phyloP scores from a whole-genome alignment of 2,113 vertebrate genomes.

The Balaeniceps rex region DNA sequence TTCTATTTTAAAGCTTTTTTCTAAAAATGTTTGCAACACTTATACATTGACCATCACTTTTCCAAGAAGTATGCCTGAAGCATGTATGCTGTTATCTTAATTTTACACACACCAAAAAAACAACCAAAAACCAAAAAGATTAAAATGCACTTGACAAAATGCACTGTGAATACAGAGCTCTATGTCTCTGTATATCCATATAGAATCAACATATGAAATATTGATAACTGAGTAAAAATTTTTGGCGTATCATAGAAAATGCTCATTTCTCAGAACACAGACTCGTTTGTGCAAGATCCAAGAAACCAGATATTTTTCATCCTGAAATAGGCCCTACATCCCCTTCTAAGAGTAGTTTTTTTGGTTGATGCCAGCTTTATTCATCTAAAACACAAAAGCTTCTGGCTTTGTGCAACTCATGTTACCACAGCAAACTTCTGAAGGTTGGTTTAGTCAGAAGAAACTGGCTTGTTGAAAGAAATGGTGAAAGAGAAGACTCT shows the following conservation, averaged over 20 bases:
- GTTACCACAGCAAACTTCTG: not conserved
- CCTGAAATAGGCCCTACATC: not conserved
- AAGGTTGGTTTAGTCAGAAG: not conserved
- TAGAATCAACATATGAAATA: not conserved
- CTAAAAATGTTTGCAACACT: accelerated
- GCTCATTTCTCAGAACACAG: not conserved
- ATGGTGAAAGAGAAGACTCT: not conserved
- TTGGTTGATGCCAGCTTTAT: not conserved
- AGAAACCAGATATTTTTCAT: not conserved
- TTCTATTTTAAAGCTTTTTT: not conserved
- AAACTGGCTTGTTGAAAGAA: not conserved
- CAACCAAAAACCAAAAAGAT: not conserved
- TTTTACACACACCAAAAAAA: not conserved
- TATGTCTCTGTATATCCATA: not conserved
- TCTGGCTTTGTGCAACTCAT: not conserved
- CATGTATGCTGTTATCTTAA: not conserved
- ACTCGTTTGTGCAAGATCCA: not conserved
- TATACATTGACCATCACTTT: not conserved
- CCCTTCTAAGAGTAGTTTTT: not conserved
- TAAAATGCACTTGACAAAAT: not conserved
- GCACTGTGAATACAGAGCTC: not conserved
- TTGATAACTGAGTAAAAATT: not conserved
- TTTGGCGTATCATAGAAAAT: not conserved
- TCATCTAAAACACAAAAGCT: not conserved
- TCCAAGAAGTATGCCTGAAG: not conserved